phyloP scores from a whole-genome alignment of 2,888 invertebrate species.

The Geophilus truncorum region DNA sequence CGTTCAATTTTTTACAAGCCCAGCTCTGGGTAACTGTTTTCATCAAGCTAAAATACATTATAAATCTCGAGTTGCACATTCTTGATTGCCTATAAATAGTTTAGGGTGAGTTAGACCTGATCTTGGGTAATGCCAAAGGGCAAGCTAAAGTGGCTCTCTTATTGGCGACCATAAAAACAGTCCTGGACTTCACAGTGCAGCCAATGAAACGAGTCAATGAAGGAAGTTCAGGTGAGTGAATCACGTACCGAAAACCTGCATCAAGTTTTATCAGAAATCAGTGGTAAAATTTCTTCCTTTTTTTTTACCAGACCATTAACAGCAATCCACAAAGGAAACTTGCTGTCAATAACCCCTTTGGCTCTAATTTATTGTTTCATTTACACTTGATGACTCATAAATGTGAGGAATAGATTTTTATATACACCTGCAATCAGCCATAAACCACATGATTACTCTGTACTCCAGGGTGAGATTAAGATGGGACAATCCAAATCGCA shows the following conservation, averaged over 20 bases:
- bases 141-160: background rate
- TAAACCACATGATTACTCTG: background rate
- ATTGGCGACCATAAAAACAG: conserved; percentile 10
- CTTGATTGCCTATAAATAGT: conserved; percentile 12
- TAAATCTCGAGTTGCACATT: conserved; percentile 1
- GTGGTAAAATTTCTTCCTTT: background rate
- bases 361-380: background rate
- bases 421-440: conserved; percentile 5
- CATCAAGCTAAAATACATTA: conserved; percentile 4
- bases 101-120: background rate
- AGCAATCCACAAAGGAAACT: background rate
- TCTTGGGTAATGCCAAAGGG: background rate
- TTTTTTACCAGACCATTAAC: background rate
- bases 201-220: background rate
- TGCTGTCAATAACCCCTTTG: background rate
- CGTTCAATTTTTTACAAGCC: background rate
- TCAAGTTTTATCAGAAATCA: background rate
- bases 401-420: background rate
- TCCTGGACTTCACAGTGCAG: background rate
- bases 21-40: background rate
- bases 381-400: conserved; percentile 1
- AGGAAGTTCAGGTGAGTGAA: conserved; percentile 15
- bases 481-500: background rate
- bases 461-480: conserved; percentile 1
- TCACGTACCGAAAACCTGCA: background rate